Base-by-base conservation (phyloP, 2,797 vertebrate genomes). In the Rhabdophis nuchalis region DNA sequence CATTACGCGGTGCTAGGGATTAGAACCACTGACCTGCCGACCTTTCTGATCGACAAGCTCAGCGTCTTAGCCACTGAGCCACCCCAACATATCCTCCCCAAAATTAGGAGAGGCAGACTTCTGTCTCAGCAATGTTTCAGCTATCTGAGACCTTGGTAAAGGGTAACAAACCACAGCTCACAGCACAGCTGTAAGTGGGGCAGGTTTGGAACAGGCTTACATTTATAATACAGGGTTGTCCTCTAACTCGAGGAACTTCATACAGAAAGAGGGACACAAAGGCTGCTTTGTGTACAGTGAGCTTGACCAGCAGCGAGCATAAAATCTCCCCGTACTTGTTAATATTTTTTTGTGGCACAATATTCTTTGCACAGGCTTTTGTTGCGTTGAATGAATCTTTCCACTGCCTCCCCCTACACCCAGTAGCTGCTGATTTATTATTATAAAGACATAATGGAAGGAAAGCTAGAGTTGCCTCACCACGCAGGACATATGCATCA, bases 401-500 rank as follows among this genome's bases (percentile, higher is more conserved):
- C 92, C 94, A 96, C 95, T 29, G 10, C 52, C 36, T 54, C 93
- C 94, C 20, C 89, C 95, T 82, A 12, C 36, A 82, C 93, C 94
- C 94, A 95, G 95, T 96, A 96, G 95, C 95, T 95, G 95, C 92
- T 95, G 92, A 92, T 95, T 77, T 82, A 94, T 11, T 8, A 95
- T 94, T 91, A 89, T 93, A 95, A 95, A 95, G 94, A 95, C 91
- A 94, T 94, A 95, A 95, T 93, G 94, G 95, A 96, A 96, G 95
- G 95, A 93, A 89, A 95, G 88, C 16, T 0, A 92, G 95, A 94
- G 96, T 95, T 92, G 89, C 95, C 95, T 82, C 94, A 92, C 94
- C 95, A 96, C 87, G 87, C 95, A 94, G 94, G 96, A 94, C 95
- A 96, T 95, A 92, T 11, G 94, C 92, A 95, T 96, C 94, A 96